Conservation (phyloP, 2,113 vertebrate species). For the Cercopithecus mona region DNA sequence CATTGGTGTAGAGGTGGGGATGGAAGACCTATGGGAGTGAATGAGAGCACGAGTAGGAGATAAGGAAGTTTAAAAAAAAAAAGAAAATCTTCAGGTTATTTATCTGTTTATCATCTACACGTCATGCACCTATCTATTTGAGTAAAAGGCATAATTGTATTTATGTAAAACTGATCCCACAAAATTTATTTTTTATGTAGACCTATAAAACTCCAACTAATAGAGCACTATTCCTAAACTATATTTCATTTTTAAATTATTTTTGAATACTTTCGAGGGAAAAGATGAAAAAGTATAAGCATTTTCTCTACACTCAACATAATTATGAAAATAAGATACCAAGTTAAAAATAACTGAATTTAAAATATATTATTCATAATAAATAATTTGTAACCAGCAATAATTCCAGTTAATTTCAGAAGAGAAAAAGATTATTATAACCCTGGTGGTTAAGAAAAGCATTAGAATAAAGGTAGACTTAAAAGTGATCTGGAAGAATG, state of each 20-base stretch:
- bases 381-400: not conserved
- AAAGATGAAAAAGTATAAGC: not conserved
- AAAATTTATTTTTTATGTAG: not conserved
- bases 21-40: not conserved
- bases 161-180: not conserved
- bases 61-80: not conserved
- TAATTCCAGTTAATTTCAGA: not conserved
- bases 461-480: not conserved
- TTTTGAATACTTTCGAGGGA: not conserved
- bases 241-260: not conserved
- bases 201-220: not conserved
- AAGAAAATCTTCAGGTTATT: not conserved
- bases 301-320: not conserved
- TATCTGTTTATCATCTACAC: not conserved
- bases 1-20: not conserved
- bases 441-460: not conserved
- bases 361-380: not conserved
- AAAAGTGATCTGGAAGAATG: not conserved
- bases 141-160: not conserved
- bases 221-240: not conserved
- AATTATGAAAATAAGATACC: slow-evolving; percentile 42
- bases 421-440: not conserved
- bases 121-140: not conserved
- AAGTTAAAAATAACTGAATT: slow-evolving; percentile 30
- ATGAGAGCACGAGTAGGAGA: not conserved